A percentile compares a stretch with the other conserved stretches of the same genome.
phyloP scores from a whole-genome alignment of 2,888 invertebrate species.

The Pheosia gnoma region DNA sequence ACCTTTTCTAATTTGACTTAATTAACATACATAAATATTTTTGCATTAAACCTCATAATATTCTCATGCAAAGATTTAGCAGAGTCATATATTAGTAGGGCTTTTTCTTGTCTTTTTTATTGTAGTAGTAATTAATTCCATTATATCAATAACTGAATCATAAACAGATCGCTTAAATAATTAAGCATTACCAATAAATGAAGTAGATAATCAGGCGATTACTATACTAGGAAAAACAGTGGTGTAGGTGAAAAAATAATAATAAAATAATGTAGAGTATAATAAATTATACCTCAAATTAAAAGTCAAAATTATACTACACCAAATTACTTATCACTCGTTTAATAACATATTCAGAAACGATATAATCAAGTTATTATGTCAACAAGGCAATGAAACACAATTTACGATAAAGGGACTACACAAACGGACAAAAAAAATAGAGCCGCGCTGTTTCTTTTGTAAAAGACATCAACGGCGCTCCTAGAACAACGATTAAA shows the following conservation, averaged over 20 bases:
- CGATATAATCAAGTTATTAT: not conserved
- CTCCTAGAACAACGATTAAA: constrained; percentile 5
- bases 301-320: not conserved
- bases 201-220: too few relatives aligned
- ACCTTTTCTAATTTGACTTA: too few relatives aligned
- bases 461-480: constrained; percentile 70
- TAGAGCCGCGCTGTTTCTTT: constrained; percentile 36
- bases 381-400: constrained; percentile 2
- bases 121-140: too few relatives aligned
- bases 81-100: too few relatives aligned
- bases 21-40: too few relatives aligned
- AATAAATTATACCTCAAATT: not conserved
- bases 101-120: too few relatives aligned
- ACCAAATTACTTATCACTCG: not conserved
- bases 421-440: constrained; percentile 15
- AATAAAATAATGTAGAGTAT: not conserved
- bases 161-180: too few relatives aligned
- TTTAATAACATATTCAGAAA: not conserved
- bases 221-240: too few relatives aligned
- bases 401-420: not conserved
- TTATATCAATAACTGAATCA: too few relatives aligned
- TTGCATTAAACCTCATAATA: too few relatives aligned
- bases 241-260: not conserved
- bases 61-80: too few relatives aligned
- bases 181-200: too few relatives aligned